A percentile compares a stretch with the other conserved stretches of the same genome.
Conservation (phyloP, 2,888 invertebrate species). For the Amblyjoppa fuscipennis region DNA sequence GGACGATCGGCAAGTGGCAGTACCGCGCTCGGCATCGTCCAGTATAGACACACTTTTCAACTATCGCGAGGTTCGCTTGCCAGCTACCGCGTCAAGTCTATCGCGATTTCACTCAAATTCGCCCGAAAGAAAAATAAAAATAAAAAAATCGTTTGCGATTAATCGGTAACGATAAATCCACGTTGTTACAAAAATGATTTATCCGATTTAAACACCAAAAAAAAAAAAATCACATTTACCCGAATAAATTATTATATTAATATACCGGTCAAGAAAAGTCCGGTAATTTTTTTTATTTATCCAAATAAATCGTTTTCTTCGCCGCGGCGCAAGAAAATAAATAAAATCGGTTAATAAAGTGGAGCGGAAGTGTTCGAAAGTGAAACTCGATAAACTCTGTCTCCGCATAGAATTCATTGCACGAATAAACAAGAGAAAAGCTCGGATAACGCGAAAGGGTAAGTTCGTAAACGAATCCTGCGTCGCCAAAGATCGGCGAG, state of each 20-base stretch:
- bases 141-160: not conserved
- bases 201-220: not conserved
- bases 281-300: not conserved
- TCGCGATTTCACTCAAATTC: not conserved
- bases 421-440: not conserved
- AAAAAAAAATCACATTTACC: not conserved
- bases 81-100: not conserved
- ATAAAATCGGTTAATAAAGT: not conserved
- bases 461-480: not conserved
- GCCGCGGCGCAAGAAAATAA: not conserved
- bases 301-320: not conserved
- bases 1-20: slow-evolving; percentile 74
- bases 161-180: not conserved
- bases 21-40: slow-evolving; percentile 78
- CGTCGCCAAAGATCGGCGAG: not conserved
- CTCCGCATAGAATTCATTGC: not conserved
- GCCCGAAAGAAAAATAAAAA: not conserved
- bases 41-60: slow-evolving; percentile 70
- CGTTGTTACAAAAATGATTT: not conserved
- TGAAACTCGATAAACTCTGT: not conserved
- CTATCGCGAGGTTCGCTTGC: slow-evolving; percentile 21
- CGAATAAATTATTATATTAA: not conserved
- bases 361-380: slow-evolving; percentile 3
- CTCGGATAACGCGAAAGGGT: slow-evolving; percentile 32
- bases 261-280: not conserved